Evolutionary conservation across 2,797 vertebrate species (phyloP).

Genomic region (Chloroceryle amazona): DNA sequence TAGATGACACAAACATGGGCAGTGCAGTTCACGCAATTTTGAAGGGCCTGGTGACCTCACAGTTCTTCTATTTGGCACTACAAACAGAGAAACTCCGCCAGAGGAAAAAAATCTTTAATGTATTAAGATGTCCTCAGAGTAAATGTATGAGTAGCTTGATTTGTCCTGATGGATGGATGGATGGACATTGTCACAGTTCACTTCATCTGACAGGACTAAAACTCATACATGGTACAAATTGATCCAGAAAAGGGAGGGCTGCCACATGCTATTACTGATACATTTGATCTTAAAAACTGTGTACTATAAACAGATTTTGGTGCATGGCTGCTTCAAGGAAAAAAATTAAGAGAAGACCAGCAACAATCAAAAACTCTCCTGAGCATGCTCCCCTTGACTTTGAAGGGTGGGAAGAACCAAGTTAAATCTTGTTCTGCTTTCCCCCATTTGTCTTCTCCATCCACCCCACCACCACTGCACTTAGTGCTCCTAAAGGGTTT

Average conservation of each 20-base stretch:
- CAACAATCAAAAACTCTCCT: conserved; percentile 27
- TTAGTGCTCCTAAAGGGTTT: background rate
- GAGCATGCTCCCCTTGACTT: background rate
- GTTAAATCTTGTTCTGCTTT: background rate
- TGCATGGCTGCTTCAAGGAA: background rate
- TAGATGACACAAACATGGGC: background rate
- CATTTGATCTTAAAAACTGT: conserved; percentile 49
- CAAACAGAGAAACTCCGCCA: background rate
- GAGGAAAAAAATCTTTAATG: conserved; percentile 7
- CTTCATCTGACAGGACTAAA: conserved; percentile 57
- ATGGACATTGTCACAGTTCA: conserved; percentile 56
- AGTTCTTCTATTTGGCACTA: background rate
- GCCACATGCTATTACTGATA: conserved; percentile 40
- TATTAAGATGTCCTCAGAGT: background rate
- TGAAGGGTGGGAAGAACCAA: background rate
- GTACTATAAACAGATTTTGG: conserved; percentile 46
- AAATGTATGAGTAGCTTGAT: conserved; percentile 42
- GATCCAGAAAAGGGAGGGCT: conserved; percentile 54
- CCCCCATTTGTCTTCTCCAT: background rate
- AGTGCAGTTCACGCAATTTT: background rate
- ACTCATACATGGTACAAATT: conserved; percentile 29
- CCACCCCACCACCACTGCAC: background rate
- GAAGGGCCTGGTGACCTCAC: background rate
- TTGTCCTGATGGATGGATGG: conserved; percentile 66
- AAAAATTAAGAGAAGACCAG: background rate